Evolutionary conservation across 1,140 invertebrate genomes (phyloP).

Genomic region (Sesamia nonagrioides): DNA sequence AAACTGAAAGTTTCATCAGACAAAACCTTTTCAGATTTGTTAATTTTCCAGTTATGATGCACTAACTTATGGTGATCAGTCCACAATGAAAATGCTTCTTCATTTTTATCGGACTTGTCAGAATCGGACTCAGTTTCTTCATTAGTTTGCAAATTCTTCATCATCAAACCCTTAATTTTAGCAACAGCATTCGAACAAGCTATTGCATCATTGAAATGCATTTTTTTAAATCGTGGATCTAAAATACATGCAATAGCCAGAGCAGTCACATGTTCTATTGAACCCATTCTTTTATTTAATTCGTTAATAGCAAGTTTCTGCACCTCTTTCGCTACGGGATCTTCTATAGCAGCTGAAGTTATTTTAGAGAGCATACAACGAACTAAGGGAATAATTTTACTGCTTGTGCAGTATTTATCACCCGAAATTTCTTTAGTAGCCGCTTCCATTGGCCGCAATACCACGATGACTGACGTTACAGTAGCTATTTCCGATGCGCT

Average conservation of each 20-base stretch:
- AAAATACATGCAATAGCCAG: slow-evolving; percentile 55
- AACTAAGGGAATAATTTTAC: slow-evolving; percentile 26
- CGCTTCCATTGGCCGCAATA: slow-evolving; percentile 73
- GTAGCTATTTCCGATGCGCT: slow-evolving; percentile 65
- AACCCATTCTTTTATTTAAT: slow-evolving; percentile 57
- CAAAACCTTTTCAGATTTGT: slow-evolving; percentile 55
- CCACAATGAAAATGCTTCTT: slow-evolving; percentile 55
- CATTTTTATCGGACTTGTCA: slow-evolving; percentile 53
- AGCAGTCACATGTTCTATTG: slow-evolving; percentile 42
- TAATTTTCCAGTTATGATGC: slow-evolving; percentile 53
- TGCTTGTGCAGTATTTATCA: too few species aligned
- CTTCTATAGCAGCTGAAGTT: slow-evolving; percentile 29
- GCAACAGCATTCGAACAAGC: slow-evolving; percentile 42
- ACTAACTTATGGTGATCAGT: slow-evolving; percentile 57
- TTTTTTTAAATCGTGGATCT: slow-evolving; percentile 55
- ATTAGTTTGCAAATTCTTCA: slow-evolving; percentile 38
- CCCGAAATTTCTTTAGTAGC: slow-evolving; percentile 77
- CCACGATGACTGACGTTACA: slow-evolving; percentile 59
- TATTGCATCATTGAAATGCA: slow-evolving; percentile 36
- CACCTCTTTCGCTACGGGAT: slow-evolving; percentile 44
- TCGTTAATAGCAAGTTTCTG: slow-evolving; percentile 48
- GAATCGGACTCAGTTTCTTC: slow-evolving; percentile 44
- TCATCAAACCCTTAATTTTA: slow-evolving; percentile 53
- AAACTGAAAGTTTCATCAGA: slow-evolving; percentile 64
- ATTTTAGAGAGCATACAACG: slow-evolving; percentile 48